Evolutionary conservation across 2,797 vertebrate genomes (phyloP), one percentile per base, ranked within the genome.

Genomic region (Presbytis comata): DNA sequence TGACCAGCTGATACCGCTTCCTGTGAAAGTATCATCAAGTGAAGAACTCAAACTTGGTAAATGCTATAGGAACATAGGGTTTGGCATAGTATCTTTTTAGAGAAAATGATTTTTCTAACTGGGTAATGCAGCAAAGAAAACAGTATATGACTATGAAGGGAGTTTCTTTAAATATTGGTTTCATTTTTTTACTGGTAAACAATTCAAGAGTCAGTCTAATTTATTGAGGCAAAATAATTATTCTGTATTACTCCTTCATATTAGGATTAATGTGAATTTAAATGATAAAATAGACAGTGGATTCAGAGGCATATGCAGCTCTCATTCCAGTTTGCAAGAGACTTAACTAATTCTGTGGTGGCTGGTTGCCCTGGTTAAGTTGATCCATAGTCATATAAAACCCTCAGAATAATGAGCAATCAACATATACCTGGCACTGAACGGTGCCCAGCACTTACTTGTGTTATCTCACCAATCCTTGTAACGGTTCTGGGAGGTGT

Each of bases 1-100:
- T 4, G 95, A 98, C 83, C 98, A 98, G 5, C 98, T 98, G 91
- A 98, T 99, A 95, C 99, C 99, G 2, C 96, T 99, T 78, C 99
- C 98, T 74, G 97, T 99, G 53, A 95, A 97, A 26, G 95, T 98
- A 96, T 59, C 97, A 95, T 88, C 39, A 55, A 82, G 92, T 10
- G 97, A 96, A 96, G 82, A 98, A 50, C 96, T 97, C 95, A 92
- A 10, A 57, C 83, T 93, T 89, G 96, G 95, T 97, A 96, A 97
- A 44, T 85, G 89, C n/a, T 88, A 0, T 79, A 59, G 85, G 59
- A 86, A 16, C 55, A 74, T 8, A 79, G 75, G 13, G 61, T 87
- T 81, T 78, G 36, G 21, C 30, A 5, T 30, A 44, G 82, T 55
- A 41, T 17, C 21, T 61, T 85, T 46, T 84, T 95, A 28, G 21